These are phyloP conservation scores for Solea senegalensis DNA, from an alignment of 2,113 vertebrate genomes.

Conservation along the genomic window DNA sequence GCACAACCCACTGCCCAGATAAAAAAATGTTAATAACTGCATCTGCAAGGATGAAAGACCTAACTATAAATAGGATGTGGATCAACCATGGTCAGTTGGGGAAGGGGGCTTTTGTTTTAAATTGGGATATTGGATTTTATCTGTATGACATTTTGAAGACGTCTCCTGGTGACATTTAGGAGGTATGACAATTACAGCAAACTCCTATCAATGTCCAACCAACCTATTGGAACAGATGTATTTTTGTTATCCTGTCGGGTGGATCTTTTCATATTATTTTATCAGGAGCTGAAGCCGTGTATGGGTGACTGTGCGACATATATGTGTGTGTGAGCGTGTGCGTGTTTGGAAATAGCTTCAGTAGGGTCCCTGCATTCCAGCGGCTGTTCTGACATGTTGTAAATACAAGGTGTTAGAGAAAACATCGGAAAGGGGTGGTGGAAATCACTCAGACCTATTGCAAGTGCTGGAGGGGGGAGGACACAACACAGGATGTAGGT, in stretches of 20 bases:
- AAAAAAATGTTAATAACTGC: constrained; percentile 53
- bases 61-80: constrained; percentile 54
- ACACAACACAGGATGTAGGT: constrained; percentile 38
- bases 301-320: background rate
- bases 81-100: constrained; percentile 16
- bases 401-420: constrained; percentile 79
- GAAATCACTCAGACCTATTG: constrained; percentile 61
- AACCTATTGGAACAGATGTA: constrained; percentile 59
- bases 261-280: constrained; percentile 44
- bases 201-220: constrained; percentile 33
- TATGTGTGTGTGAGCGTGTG: constrained; percentile 34
- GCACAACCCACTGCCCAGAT: constrained; percentile 32
- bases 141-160: constrained; percentile 73
- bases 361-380: constrained; percentile 89
- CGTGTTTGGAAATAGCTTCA: constrained; percentile 58
- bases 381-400: constrained; percentile 93
- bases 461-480: constrained; percentile 8
- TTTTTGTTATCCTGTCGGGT: constrained; percentile 23
- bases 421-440: constrained; percentile 62
- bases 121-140: constrained; percentile 65
- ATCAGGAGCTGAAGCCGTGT: constrained; percentile 30
- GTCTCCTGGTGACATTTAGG: constrained; percentile 73
- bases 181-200: constrained; percentile 58
- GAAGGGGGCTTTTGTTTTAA: constrained; percentile 55
- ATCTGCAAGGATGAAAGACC: constrained; percentile 48